Evolutionary conservation across 2,888 invertebrate species (phyloP), one percentile per base, ranked within the genome.

Genomic region (Coremacera marginata): DNA sequence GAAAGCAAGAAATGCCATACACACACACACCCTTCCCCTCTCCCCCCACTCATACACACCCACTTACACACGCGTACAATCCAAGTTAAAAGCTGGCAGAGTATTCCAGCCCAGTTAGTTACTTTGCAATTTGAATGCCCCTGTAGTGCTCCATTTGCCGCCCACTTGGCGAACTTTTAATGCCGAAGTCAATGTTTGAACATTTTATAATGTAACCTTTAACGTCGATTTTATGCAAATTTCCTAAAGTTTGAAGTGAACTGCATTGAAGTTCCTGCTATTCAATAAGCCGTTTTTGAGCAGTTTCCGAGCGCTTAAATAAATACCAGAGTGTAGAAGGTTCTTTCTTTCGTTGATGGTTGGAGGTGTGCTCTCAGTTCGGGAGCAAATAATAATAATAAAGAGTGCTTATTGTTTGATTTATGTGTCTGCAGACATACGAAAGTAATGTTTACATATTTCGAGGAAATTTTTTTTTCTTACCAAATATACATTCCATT

Each of bases 391-490:
- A 87, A 87, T 87, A 87, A 87, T 87, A 87, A 87, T 86, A 88
- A 87, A 85, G 88, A 88, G 88, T 88, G 88, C 89, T 88, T 89
- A 88, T 88, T 89, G 86, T 88, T 88, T 88, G 88, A 88, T 88
- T 88, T 88, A 88, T 88, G 89, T 85, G 88, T 88, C 88, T 88
- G 87, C 87, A 81, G 86, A 82, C 86, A 86, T 85, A 86, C 77
- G 78, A 44, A 57, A 70, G 65, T 60, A 55, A 65, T 70, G 62
- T 49, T 75, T 62, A 75, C 75, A 75, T 70, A 70, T 70, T 55
- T n/a, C 9, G 22, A 31, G 55, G 16, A 55, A 57, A 37, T 51
- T 70, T 2, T 25, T 11, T 60, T 25, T 57, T 19, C 22, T 44
- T 44, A 37, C 8, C 37, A 37, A 37, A 37, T 37, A 7, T 8